Base-by-base conservation (phyloP, 2,113 vertebrate genomes). In the Channa maculata region DNA sequence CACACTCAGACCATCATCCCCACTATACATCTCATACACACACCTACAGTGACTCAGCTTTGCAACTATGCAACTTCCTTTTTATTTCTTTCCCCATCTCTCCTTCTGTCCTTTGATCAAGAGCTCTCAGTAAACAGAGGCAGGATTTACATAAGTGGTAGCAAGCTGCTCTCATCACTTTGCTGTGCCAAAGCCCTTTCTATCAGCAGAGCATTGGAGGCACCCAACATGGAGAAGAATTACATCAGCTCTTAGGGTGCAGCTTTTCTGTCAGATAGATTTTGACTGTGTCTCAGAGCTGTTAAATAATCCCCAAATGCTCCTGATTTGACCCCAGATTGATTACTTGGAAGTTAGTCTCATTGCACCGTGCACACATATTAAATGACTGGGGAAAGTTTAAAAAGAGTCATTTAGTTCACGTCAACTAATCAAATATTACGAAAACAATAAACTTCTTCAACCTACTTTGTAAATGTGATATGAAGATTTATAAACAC, bases 131-230 rank as follows among this genome's bases (percentile, higher is more conserved):
- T 66, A 87, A 91, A 86, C 77, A 84, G 52, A 68, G 34, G 71
- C 75, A 77, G 91, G 86, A 88, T 89, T 86, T 82, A 86, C 88
- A 82, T 87, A 84, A 85, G 81, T 69, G 80, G 75, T 43, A 43
- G 77, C 82, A 75, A 85, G 84, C 88, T 86, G 83, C 84, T 82
- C 85, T 88, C 88, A 84, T 87, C 86, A 80, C 80, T 90, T 76
- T 83, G 70, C 73, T 36, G 57, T 63, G 71, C 84, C 85, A 86
- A 62, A 78, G 75, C 74, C 66, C 64, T 75, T 83, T 84, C 65
- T 71, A 45, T 69, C 76, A 82, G 75, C 53, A 36, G 65, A 80
- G 72, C 74, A 79, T 78, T 81, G 75, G 61, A 85, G 79, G 79
- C 77, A 44, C 66, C 82, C 87, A 80, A 63, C 86, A 59, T 62